These are phyloP conservation scores for Lasioglossum malachurum DNA, from an alignment of 2,888 invertebrate species.

Conservation along the genomic window DNA sequence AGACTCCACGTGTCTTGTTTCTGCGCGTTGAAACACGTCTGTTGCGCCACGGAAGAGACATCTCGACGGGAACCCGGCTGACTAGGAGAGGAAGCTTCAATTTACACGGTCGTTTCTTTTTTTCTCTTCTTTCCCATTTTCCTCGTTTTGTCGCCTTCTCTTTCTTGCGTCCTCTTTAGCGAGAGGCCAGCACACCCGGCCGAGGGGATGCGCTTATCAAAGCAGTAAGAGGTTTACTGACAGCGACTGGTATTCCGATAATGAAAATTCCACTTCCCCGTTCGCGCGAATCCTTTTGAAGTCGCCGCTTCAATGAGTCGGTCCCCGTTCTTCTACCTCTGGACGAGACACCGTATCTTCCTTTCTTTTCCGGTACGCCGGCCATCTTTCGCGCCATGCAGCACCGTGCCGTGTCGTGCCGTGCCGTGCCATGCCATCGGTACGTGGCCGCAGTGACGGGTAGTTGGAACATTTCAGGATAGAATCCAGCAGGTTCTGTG, in stretches of 20 bases:
- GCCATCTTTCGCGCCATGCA: slow-evolving; percentile 19
- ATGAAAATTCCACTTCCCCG: slow-evolving; percentile 63
- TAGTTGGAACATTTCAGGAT: neutral
- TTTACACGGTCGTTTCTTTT: slow-evolving; percentile 31
- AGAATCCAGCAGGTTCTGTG: neutral
- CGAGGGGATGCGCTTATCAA: slow-evolving; percentile 45
- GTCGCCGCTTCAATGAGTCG: slow-evolving; percentile 53
- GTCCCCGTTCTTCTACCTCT: slow-evolving; percentile 26
- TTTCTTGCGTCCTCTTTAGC: slow-evolving; percentile 25
- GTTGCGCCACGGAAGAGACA: neutral
- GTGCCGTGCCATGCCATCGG: neutral
- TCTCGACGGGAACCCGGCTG: neutral
- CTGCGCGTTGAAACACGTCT: neutral
- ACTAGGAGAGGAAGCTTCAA: slow-evolving; percentile 29
- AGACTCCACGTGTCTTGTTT: neutral
- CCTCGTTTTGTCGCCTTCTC: neutral
- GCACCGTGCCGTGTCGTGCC: too few relatives aligned
- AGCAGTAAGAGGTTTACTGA: slow-evolving; percentile 63
- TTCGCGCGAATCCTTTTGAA: slow-evolving; percentile 64
- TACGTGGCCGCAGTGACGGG: too few relatives aligned
- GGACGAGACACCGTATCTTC: slow-evolving; percentile 8
- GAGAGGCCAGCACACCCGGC: slow-evolving; percentile 9
- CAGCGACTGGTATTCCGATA: slow-evolving; percentile 61
- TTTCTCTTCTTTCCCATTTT: neutral
- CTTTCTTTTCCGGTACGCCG: slow-evolving; percentile 16